Base-by-base conservation (phyloP, 2,797 vertebrate genomes). In the Sphenodon punctatus region DNA sequence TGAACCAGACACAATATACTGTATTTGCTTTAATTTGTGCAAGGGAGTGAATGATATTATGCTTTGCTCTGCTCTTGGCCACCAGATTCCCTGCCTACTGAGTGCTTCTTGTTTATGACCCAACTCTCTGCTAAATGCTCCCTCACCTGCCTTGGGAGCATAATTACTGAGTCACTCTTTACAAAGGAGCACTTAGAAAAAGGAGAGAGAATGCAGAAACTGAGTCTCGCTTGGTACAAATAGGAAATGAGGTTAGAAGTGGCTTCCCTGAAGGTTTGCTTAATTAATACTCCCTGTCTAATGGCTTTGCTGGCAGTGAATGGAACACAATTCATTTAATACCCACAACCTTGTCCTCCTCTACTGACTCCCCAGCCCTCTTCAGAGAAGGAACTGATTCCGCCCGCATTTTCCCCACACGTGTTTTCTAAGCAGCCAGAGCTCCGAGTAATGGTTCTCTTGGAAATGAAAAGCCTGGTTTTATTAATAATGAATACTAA, bases 231-330 rank as follows among this genome's bases (percentile, higher is more conserved):
- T 82, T 80, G 63, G 80, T 30, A 10, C 41, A 66, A 53, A 43
- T 77, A 82, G 81, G 79, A 79, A 34, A 27, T 25, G 80, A 85
- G 86, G 82, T 85, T 93, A 84, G 34, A 82, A 91, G 85, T 22
- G 42, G 45, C 66, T n/a, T 59, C 88, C 82, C 76, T 79, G 66
- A 70, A 81, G 72, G 72, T 84, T 59, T 65, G 78, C 64, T 64
- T 92, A 92, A 93, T 94, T 91, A 94, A 88, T 86, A 81, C 82
- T 79, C 61, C 32, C 70, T 22, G 4, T 10, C 59, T 87, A 90
- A 92, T 82, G 75, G 74, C 63, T 92, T 82, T 82, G 51, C 43
- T 90, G 89, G 80, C 82, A 90, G 66, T 16, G n/a, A 83, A 67
- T 38, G 60, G 75, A 79, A 55, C n/a, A 48, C 20, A 34, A 20